A percentile compares a stretch with the other conserved stretches of the same genome.
Conservation (phyloP, 2,888 invertebrate genomes). For the Tiphia femorata region DNA sequence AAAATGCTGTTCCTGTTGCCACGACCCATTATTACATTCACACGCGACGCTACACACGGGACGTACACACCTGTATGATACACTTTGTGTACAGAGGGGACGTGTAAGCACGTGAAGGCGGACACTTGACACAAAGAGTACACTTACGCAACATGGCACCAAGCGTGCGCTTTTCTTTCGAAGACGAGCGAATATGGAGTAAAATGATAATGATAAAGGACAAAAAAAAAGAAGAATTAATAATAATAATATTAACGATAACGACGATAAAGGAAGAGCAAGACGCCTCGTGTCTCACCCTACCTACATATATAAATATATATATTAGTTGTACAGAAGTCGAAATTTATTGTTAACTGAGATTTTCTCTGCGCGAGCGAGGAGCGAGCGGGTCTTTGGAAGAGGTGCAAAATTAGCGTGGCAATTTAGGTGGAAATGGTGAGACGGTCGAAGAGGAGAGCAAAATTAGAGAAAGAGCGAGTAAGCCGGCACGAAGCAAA, state of each 20-base stretch:
- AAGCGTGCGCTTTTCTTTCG: no score
- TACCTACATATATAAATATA: slow-evolving; percentile 19
- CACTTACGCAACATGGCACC: no score
- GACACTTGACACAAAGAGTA: no score
- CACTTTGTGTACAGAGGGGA: no score
- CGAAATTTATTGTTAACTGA: slow-evolving; percentile 34
- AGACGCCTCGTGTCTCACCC: slow-evolving; percentile 17
- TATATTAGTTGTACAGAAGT: slow-evolving; percentile 17
- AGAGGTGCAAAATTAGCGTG: no score
- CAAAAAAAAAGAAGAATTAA: neutral
- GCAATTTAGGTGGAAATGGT: no score
- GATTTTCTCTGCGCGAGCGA: slow-evolving; percentile 4
- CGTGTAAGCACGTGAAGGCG: no score
- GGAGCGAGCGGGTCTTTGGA: neutral
- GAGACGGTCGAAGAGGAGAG: neutral
- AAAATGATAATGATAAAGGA: neutral
- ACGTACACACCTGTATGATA: no score
- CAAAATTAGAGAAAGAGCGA: neutral
- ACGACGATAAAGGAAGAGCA: neutral
- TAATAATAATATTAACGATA: neutral
- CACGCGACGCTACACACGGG: no score
- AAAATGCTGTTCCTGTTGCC: no score
- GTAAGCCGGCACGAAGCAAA: neutral
- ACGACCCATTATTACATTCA: no score
- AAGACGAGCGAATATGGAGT: neutral